These are phyloP conservation scores for Mimachlamys varia DNA, from an alignment of 2,888 invertebrate species.

Conservation along the genomic window DNA sequence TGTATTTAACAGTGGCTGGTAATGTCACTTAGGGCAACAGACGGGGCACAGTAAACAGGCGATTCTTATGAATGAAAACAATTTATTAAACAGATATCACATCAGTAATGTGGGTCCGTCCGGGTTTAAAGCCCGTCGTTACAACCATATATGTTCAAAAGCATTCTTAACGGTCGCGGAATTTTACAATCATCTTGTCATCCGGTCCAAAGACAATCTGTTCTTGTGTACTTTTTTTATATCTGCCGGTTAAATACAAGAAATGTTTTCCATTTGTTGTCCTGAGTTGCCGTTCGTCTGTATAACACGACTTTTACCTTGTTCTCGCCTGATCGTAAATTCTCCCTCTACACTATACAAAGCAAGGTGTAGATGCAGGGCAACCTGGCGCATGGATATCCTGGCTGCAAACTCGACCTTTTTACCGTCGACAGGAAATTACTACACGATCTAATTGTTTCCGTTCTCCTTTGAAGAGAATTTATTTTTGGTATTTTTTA, in stretches of 20 bases:
- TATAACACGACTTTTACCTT: not conserved
- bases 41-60: not conserved
- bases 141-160: conserved; percentile 17
- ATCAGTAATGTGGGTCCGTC: not conserved
- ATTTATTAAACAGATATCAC: not conserved
- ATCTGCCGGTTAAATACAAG: conserved; percentile 10
- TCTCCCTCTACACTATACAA: not conserved
- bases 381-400: conserved; percentile 21
- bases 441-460: conserved; percentile 17
- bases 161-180: conserved; percentile 22
- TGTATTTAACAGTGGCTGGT: not conserved
- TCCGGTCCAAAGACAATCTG: conserved; percentile 9
- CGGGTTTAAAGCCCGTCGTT: not conserved
- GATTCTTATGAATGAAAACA: conserved; percentile 28
- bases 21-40: not conserved
- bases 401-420: not conserved
- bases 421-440: conserved; percentile 28
- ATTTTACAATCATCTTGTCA: not conserved
- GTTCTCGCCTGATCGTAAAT: not conserved
- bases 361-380: not conserved
- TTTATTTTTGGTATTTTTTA: conserved; percentile 10
- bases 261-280: conserved; percentile 17
- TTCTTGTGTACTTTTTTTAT: conserved; percentile 1
- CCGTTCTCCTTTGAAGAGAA: not conserved
- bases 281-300: not conserved